Base-by-base conservation (phyloP, 2,113 vertebrate genomes). In the Zosterops hypoxanthus region DNA sequence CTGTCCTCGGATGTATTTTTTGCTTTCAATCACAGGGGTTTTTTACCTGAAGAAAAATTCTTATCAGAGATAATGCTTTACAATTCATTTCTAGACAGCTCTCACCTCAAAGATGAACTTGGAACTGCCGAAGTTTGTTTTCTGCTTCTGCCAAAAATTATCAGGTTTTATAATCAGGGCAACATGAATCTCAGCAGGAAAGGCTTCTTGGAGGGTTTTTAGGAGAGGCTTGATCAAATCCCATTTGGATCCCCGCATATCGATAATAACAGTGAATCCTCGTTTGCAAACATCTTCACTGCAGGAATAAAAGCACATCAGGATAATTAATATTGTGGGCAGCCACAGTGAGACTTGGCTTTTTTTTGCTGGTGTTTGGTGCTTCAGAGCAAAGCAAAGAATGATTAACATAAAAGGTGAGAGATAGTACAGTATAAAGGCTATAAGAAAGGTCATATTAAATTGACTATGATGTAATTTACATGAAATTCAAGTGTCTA, bases 71-170 rank as follows among this genome's bases (percentile, higher is more conserved):
- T 26, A 60, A 63, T n/a, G 22, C 34, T 71, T 89, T 44, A 64
- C 12, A 21, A 24, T 46, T 28, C 9, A 50, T 17, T 46, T 65
- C 11, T 47, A 47, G 1, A 1, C 6, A 16, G 23, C 33, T 82
- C 97, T 98, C 95, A 99, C 99, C 99, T 99, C 99, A 92, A 99
- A 99, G 96, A 99, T 99, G 97, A 99, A 99, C 96, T 99, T 99
- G 71, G 99, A 99, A 91, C 99, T 99, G 96, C 99, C 99, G 4
- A 99, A 99, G 97, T 99, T 99, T 8, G 99, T 99, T 96, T 99
- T 99, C 98, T 99, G 99, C 68, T 99, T 99, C 98, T 99, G 99
- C 99, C 99, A 99, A 98, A 99, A 99, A 97, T 99, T 99, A 97
- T 99, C 99, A 0, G 99, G 99, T 96, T 99, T 99, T 97, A 99